Conservation (phyloP, 2,888 invertebrate genomes). For the Crematogaster levior region DNA sequence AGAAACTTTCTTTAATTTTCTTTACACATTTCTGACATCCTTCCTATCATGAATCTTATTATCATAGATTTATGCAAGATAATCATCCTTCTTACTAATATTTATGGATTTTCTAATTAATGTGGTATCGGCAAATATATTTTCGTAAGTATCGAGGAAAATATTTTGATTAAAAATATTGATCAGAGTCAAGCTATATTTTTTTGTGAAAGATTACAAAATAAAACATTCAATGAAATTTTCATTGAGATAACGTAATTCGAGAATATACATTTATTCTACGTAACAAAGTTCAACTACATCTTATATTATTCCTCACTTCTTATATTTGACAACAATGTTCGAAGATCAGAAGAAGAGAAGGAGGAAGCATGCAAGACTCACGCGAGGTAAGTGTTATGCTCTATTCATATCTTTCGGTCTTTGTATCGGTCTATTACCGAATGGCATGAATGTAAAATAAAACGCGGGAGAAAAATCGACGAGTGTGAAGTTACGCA, state of each 20-base stretch:
- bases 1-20: neutral
- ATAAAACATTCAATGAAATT: neutral
- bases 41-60: neutral
- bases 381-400: slow-evolving; percentile 17
- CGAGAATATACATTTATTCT: neutral
- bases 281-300: neutral
- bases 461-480: neutral
- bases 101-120: slow-evolving; percentile 19
- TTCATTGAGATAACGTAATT: neutral
- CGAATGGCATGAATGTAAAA: neutral
- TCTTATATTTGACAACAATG: neutral
- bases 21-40: neutral
- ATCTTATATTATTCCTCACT: neutral
- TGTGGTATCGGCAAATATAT: neutral
- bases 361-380: neutral
- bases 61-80: neutral
- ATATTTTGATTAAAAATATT: slow-evolving; percentile 20
- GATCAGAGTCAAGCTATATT: neutral
- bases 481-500: neutral
- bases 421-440: neutral
- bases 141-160: neutral
- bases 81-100: neutral
- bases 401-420: neutral
- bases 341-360: neutral
- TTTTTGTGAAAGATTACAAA: slow-evolving; percentile 6